These are phyloP conservation scores for Hestina assimilis DNA, from an alignment of 1,140 invertebrate species.

Conservation along the genomic window DNA sequence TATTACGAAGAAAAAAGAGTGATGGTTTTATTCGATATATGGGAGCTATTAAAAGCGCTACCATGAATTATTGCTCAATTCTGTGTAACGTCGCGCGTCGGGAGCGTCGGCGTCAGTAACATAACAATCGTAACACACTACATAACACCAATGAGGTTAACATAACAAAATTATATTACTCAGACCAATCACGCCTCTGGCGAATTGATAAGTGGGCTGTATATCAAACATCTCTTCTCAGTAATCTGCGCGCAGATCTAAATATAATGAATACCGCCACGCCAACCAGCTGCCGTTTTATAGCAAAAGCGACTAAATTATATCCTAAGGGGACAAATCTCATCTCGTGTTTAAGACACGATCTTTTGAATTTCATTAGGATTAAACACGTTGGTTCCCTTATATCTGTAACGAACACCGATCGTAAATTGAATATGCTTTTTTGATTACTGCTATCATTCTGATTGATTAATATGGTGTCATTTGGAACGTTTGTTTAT, in stretches of 20 bases:
- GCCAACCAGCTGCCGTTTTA: slow-evolving; percentile 63
- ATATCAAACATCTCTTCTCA: slow-evolving; percentile 69
- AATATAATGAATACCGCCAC: slow-evolving; percentile 42
- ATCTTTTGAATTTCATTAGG: slow-evolving; percentile 64
- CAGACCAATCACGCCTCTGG: slow-evolving; percentile 42
- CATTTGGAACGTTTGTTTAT: slow-evolving; percentile 27
- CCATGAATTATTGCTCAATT: slow-evolving; percentile 17
- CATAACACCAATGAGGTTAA: slow-evolving; percentile 37
- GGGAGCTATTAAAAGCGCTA: slow-evolving; percentile 4
- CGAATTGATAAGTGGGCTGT: slow-evolving; percentile 66
- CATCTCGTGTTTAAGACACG: slow-evolving; percentile 53
- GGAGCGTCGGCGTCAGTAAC: slow-evolving; percentile 12
- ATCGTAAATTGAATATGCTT: slow-evolving; percentile 45
- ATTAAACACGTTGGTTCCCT: slow-evolving; percentile 34
- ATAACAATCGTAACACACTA: slow-evolving; percentile 29
- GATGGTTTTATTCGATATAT: slow-evolving; percentile 10
- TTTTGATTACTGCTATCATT: slow-evolving; percentile 37
- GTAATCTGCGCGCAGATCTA: slow-evolving; percentile 56
- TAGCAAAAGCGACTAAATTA: slow-evolving; percentile 60
- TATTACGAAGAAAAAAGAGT: slow-evolving; percentile 5
- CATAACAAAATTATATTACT: slow-evolving; percentile 53
- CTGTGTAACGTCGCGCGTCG: slow-evolving; percentile 11
- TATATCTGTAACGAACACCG: slow-evolving; percentile 29
- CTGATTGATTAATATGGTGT: slow-evolving; percentile 28
- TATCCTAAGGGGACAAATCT: slow-evolving; percentile 61